Percentiles rank a stretch among this genome's conserved stretches.
phyloP scores from a whole-genome alignment of 2,113 vertebrate species.

The Serinus canaria region DNA sequence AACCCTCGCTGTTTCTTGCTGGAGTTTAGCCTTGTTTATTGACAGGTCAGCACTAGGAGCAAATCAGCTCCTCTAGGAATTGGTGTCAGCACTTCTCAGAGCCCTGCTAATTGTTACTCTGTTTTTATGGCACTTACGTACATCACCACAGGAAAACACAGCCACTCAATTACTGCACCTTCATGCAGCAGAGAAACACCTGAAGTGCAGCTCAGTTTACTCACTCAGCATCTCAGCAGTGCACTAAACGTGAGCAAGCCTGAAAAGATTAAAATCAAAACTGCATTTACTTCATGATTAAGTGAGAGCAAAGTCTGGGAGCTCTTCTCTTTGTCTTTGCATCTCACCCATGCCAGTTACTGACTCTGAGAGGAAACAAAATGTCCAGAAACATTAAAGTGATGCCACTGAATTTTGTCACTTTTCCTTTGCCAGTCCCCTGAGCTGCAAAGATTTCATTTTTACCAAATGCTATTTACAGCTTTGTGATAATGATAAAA shows the following conservation, averaged over 20 bases:
- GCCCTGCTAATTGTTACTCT: conserved; percentile 42
- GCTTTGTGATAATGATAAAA: background rate
- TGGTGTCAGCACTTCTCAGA: conserved; percentile 21
- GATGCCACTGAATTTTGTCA: background rate
- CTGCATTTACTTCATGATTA: background rate
- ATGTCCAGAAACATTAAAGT: background rate
- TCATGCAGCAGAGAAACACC: background rate
- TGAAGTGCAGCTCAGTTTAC: background rate
- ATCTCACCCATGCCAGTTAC: background rate
- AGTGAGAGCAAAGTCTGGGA: background rate
- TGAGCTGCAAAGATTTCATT: background rate
- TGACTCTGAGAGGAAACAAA: background rate
- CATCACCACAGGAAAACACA: background rate
- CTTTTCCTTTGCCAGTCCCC: background rate
- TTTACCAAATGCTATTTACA: background rate
- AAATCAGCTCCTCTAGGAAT: conserved; percentile 26
- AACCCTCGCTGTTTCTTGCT: background rate
- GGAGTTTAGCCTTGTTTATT: conserved; percentile 43
- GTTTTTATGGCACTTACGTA: background rate
- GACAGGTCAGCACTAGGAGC: conserved; percentile 27
- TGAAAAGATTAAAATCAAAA: background rate
- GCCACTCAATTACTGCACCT: background rate
- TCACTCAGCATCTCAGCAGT: background rate
- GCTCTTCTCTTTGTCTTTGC: background rate
- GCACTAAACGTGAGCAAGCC: background rate